These are phyloP conservation scores for Aphidius colemani DNA, from an alignment of 2,888 invertebrate species.

Conservation along the genomic window DNA sequence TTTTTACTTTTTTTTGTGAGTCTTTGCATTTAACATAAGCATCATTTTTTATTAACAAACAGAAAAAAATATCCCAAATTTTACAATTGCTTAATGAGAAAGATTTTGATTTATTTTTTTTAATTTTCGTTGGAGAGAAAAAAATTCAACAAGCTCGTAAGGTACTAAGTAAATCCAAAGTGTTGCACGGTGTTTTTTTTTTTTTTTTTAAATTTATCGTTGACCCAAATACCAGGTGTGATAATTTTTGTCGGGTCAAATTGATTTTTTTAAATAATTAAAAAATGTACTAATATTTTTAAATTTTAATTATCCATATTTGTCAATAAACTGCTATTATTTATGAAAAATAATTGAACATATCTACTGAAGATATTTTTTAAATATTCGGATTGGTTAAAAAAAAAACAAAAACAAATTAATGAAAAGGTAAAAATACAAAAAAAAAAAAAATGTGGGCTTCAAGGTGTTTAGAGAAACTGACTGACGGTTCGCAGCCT, in stretches of 20 bases:
- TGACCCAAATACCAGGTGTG: conserved; percentile 20
- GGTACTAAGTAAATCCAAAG: not conserved
- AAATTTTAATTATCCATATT: not conserved
- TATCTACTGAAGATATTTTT: not conserved
- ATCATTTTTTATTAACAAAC: not conserved
- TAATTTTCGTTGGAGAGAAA: not conserved
- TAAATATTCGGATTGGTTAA: conserved; percentile 20
- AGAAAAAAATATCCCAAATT: not conserved
- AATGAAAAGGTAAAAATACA: conserved; percentile 11
- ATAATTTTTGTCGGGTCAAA: conserved; percentile 11
- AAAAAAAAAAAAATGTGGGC: conserved; percentile 60
- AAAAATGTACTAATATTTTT: not conserved
- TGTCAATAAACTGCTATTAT: not conserved
- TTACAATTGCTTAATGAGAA: not conserved
- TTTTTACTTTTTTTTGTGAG: conserved; percentile 19
- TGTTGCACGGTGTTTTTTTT: conserved; percentile 53
- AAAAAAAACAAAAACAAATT: conserved; percentile 17
- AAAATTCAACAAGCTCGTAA: no score
- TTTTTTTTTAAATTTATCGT: conserved; percentile 26
- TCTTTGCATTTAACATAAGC: conserved; percentile 24
- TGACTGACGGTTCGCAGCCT: conserved; percentile 72
- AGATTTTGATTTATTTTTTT: no score
- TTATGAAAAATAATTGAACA: not conserved
- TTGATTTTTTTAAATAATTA: not conserved
- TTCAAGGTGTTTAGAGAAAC: conserved; percentile 79